A percentile compares a stretch with the other conserved stretches of the same genome.
Evolutionary conservation across 2,888 invertebrate genomes (phyloP).

Genomic region (Exephanes ischioxanthus): DNA sequence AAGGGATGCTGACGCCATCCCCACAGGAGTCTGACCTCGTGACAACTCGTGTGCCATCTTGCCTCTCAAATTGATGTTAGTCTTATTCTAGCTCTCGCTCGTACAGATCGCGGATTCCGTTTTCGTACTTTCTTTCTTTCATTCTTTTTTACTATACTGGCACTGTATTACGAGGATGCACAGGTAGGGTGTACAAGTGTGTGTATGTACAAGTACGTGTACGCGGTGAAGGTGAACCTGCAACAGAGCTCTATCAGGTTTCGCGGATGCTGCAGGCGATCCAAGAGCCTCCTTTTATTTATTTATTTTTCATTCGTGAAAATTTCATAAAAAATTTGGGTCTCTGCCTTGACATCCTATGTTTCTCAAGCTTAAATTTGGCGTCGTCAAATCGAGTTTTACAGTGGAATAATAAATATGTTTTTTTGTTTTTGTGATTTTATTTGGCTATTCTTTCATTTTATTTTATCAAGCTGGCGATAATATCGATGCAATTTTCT

Average conservation of each 20-base stretch:
- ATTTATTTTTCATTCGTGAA: background rate
- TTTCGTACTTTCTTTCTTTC: constrained; percentile 24
- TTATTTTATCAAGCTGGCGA: background rate
- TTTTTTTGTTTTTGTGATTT: background rate
- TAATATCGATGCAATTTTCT: background rate
- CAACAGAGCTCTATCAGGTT: constrained; percentile 66
- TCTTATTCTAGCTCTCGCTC: constrained; percentile 32
- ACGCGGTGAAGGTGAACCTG: constrained; percentile 67
- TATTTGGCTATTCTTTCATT: background rate
- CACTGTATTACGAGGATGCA: constrained; percentile 57
- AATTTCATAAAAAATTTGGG: background rate
- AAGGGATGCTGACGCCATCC: constrained; percentile 6
- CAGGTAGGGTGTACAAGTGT: constrained; percentile 56
- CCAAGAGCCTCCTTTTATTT: constrained; percentile 15
- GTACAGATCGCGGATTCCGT: constrained; percentile 24
- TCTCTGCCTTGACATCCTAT: background rate
- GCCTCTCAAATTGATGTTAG: constrained; percentile 19
- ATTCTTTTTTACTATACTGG: constrained; percentile 36
- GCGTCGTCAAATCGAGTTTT: background rate
- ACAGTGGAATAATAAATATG: background rate
- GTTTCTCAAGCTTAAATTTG: background rate
- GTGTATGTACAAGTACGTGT: constrained; percentile 64
- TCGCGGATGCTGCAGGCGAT: constrained; percentile 40
- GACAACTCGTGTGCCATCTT: constrained; percentile 13
- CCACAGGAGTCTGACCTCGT: constrained; percentile 2